phyloP scores from a whole-genome alignment of 2,888 invertebrate species.

The Muschampia plurimacula region DNA sequence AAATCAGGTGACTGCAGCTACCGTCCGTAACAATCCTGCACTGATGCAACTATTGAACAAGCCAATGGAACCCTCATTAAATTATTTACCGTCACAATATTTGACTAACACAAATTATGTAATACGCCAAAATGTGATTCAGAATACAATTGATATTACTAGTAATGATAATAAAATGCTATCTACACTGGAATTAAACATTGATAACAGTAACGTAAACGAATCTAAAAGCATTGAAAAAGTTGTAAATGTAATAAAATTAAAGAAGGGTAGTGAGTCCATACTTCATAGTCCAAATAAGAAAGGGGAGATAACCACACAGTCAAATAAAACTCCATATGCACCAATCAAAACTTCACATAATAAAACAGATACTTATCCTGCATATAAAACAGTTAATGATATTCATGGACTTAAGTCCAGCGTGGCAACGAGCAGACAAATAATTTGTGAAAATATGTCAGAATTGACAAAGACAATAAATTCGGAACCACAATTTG shows the following conservation, averaged over 20 bases:
- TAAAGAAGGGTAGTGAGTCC: background rate
- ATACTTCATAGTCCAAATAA: background rate
- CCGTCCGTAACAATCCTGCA: background rate
- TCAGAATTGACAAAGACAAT: background rate
- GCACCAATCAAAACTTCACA: background rate
- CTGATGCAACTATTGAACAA: constrained; percentile 7
- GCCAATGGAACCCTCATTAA: background rate
- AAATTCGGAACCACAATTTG: background rate
- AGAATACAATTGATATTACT: background rate
- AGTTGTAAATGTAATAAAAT: background rate
- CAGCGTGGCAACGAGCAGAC: too few species aligned
- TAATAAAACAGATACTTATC: background rate
- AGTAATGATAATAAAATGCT: background rate
- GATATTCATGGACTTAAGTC: background rate
- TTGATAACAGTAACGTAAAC: background rate
- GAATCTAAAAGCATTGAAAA: background rate
- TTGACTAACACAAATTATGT: background rate
- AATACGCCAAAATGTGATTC: background rate
- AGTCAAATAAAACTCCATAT: background rate
- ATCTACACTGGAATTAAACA: background rate
- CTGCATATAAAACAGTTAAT: background rate
- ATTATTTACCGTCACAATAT: background rate
- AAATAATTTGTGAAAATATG: background rate
- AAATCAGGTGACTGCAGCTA: background rate
- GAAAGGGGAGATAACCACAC: background rate